A percentile compares a stretch with the other conserved stretches of the same genome.
phyloP scores from a whole-genome alignment of 2,888 invertebrate genomes.

The Lobophora halterata region DNA sequence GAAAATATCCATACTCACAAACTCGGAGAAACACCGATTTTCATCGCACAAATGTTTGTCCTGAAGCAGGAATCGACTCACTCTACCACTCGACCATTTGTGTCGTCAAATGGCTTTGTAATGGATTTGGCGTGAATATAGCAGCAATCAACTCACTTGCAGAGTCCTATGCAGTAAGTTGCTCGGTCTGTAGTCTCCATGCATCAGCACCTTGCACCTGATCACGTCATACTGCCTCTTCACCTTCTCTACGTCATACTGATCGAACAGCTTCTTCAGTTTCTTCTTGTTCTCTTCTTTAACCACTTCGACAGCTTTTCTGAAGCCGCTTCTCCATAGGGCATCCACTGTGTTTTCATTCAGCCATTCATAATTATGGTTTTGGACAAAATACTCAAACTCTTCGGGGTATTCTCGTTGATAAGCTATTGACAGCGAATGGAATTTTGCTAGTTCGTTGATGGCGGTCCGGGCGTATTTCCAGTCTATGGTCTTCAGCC shows the following conservation, averaged over 20 bases:
- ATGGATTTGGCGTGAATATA: too few species aligned
- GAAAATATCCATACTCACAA: too few species aligned
- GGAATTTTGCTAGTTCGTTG: constrained; percentile 44
- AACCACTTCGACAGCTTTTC: constrained; percentile 2
- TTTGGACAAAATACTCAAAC: constrained; percentile 22
- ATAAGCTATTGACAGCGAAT: constrained; percentile 50
- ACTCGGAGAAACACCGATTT: too few species aligned
- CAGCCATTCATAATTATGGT: constrained; percentile 8
- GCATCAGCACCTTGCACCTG: constrained; percentile 19
- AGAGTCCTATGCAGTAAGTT: constrained; percentile 38
- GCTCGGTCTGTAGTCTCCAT: constrained; percentile 48
- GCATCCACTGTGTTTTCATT: constrained; percentile 3
- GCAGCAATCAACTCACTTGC: constrained; percentile 22
- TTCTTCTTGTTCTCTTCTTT: constrained; percentile 3
- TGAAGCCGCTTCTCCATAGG: constrained; percentile 8
- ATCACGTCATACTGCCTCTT: constrained; percentile 20
- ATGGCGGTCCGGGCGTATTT: constrained; percentile 38
- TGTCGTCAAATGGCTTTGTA: too few species aligned
- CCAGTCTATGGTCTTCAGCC: constrained; percentile 41
- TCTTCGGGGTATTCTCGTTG: constrained; percentile 39
- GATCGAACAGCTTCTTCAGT: constrained; percentile 7
- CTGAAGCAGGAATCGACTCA: too few species aligned
- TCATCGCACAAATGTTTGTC: too few species aligned
- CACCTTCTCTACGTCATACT: constrained; percentile 17
- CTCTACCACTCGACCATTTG: too few species aligned